These are phyloP conservation scores for Drosophila greeni DNA, from an alignment of 2,888 invertebrate species.

Conservation along the genomic window DNA sequence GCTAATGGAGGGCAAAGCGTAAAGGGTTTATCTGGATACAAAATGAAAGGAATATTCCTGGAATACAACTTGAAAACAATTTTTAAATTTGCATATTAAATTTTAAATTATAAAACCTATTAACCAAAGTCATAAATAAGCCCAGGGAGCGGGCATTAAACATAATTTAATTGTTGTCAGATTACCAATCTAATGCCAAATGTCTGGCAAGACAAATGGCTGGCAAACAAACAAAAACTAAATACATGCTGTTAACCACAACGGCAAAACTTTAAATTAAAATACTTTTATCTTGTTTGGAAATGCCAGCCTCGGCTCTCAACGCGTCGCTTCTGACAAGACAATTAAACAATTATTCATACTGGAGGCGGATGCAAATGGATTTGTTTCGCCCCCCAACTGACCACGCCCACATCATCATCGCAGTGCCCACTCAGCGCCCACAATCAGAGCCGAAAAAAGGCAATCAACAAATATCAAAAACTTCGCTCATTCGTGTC, in stretches of 20 bases:
- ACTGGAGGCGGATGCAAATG: conserved; percentile 29
- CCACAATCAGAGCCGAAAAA: conserved; percentile 59
- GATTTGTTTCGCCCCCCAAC: conserved; percentile 27
- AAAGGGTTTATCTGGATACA: conserved; percentile 17
- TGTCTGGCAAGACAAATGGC: conserved; percentile 6
- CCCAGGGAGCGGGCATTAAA: neutral
- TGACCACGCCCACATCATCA: conserved; percentile 32
- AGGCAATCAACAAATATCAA: conserved; percentile 72
- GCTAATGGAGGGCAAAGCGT: conserved; percentile 13
- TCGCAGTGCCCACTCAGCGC: conserved; percentile 14
- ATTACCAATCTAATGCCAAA: conserved; percentile 8
- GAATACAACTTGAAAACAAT: neutral
- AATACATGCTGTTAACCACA: neutral
- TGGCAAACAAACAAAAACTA: conserved; percentile 5
- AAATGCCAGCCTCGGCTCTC: neutral
- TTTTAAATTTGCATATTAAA: neutral
- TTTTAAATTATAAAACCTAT: neutral
- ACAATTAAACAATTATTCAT: conserved; percentile 33
- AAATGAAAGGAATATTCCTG: too few species aligned
- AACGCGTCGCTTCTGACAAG: conserved; percentile 8
- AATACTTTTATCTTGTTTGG: conserved; percentile 3
- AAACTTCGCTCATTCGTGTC: conserved; percentile 64
- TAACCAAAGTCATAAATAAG: conserved; percentile 4
- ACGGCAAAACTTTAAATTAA: conserved; percentile 15
- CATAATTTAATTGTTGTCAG: conserved; percentile 5